Conservation (phyloP, 2,888 invertebrate genomes). For the Cinara cedri region DNA sequence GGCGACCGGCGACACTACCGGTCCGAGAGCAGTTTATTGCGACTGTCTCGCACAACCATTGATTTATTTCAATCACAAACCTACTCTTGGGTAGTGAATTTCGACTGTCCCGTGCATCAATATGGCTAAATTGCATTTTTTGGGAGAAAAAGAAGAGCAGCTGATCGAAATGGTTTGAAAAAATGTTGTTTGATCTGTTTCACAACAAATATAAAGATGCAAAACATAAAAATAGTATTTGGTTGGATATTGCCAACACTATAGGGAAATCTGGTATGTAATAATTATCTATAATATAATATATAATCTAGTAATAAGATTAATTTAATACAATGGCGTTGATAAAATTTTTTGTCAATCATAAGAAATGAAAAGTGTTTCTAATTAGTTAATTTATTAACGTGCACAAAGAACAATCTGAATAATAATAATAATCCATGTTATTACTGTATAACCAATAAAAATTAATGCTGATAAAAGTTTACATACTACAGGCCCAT, state of each 20-base stretch:
- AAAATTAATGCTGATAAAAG: too few relatives aligned
- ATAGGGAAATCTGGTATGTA: slow-evolving; percentile 26
- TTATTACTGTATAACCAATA: background rate
- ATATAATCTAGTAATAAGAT: slow-evolving; percentile 10
- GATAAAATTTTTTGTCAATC: slow-evolving; percentile 9
- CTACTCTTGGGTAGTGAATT: slow-evolving; percentile 19
- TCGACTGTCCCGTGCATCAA: slow-evolving; percentile 1
- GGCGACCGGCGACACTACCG: too few relatives aligned
- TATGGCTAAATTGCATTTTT: too few relatives aligned
- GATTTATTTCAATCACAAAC: slow-evolving; percentile 16
- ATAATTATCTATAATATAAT: slow-evolving; percentile 16
- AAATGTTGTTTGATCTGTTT: background rate
- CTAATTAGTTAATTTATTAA: too few relatives aligned
- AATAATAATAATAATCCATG: background rate
- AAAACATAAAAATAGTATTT: slow-evolving; percentile 25
- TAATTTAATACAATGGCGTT: slow-evolving; percentile 17
- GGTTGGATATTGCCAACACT: slow-evolving; percentile 1
- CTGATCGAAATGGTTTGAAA: too few relatives aligned
- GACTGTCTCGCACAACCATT: too few relatives aligned
- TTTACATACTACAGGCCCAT: too few relatives aligned
- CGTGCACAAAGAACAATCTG: too few relatives aligned
- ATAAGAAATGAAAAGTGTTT: background rate
- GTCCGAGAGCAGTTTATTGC: slow-evolving; percentile 20
- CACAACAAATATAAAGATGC: slow-evolving; percentile 26
- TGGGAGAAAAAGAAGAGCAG: too few relatives aligned